Evolutionary conservation across 1,140 invertebrate genomes (phyloP), one percentile per base, ranked within the genome.

Genomic region (Orchesella cincta): DNA sequence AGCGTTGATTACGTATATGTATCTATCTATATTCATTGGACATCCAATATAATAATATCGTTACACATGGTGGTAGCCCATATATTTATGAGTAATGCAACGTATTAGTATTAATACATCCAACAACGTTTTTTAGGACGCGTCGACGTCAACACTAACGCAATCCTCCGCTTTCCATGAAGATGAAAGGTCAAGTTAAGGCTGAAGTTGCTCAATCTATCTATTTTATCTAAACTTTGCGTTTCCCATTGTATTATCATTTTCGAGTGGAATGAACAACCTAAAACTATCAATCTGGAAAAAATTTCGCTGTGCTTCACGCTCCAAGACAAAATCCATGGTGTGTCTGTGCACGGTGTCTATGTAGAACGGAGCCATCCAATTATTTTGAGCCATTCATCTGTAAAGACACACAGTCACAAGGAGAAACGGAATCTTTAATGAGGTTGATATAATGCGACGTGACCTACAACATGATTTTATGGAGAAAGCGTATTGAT

Each of bases 331-430:
- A 8, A 46, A 12, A 12, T 46, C 8, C 39, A 8, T 20, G 20
- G 39, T 46, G 8, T 46, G 8, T 46, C 8, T 46, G 20, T 46
- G 20, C 8, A 46, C 20, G 39, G 8, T 46, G 39, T 20, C 8
- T 20, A 12, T 46, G 8, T 46, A 20, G 39, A 46, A 46, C 20
- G 52, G 23, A 57, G 14, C 8, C 3, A 57, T 57, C 52, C 52
- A 57, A 57, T 57, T 57, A 57, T 57, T 57, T 57, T 26, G 52
- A 57, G 23, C 52, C 14, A 57, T 14, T 57, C 52, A 26, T 57
- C 52, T 57, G 52, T 57, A 26, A 57, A 23, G 12, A 46, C 5
- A 46, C 39, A 46, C n/a, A n/a, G n/a, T n/a, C n/a, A n/a, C n/a
- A n/a, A n/a, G n/a, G n/a, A n/a, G n/a, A n/a, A n/a, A n/a, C n/a